Percentiles rank a stretch among this genome's conserved stretches.
Evolutionary conservation across 2,888 invertebrate genomes (phyloP).

Genomic region (Cryptus armator): DNA sequence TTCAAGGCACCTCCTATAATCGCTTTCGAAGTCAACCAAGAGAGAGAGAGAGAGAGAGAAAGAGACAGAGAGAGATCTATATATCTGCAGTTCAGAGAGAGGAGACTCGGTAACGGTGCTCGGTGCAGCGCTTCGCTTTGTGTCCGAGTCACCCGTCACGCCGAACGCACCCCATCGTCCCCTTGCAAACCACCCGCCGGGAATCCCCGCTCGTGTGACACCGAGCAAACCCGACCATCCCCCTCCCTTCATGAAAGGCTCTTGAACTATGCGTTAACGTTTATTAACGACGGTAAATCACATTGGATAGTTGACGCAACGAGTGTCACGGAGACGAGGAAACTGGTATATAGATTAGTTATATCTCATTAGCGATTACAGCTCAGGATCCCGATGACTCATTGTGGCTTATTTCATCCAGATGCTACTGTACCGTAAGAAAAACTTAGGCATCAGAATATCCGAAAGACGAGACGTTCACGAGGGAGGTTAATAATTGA

Average conservation of each 20-base stretch:
- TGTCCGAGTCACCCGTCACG: constrained; percentile 53
- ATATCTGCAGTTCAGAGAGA: not conserved
- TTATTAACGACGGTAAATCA: constrained; percentile 65
- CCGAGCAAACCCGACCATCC: constrained; percentile 28
- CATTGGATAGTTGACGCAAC: constrained; percentile 52
- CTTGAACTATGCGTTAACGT: constrained; percentile 57
- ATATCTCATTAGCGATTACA: not conserved
- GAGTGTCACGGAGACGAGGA: constrained; percentile 23
- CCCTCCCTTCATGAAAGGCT: not conserved
- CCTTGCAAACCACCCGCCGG: constrained; percentile 39
- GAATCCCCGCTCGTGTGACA: constrained; percentile 27
- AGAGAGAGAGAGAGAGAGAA: constrained; percentile 13
- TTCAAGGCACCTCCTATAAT: constrained; percentile 75
- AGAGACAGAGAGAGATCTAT: constrained; percentile 26
- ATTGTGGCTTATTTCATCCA: not conserved
- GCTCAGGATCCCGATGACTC: not conserved
- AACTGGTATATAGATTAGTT: not conserved
- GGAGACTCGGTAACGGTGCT: constrained; percentile 32
- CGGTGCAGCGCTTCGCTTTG: constrained; percentile 33
- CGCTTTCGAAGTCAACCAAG: constrained; percentile 64
- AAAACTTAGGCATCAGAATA: not conserved
- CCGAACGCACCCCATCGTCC: constrained; percentile 9
- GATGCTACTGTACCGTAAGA: not conserved
- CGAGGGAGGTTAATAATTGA: not conserved
- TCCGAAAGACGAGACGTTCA: not conserved